Evolutionary conservation across 2,113 vertebrate species (phyloP).

Genomic region (Beaufortia kweichowensis): DNA sequence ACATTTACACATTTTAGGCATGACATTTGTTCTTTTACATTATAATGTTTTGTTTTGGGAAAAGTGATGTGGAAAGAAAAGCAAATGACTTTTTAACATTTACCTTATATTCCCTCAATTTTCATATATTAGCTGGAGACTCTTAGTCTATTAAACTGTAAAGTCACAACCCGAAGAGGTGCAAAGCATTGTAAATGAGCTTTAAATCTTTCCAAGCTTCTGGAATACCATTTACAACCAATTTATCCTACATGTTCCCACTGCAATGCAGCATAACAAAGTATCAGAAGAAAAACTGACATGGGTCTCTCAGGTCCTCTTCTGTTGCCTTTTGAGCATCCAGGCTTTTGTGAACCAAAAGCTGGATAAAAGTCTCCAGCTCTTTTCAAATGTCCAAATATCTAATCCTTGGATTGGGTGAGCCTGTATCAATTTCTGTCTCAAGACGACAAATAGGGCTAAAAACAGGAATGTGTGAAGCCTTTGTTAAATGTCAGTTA

Average conservation of each 20-base stretch:
- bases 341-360: too few species aligned
- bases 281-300: slow-evolving; percentile 2
- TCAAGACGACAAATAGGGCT: too few species aligned
- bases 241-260: background rate
- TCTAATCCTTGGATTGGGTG: too few species aligned
- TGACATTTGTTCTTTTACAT: slow-evolving; percentile 53
- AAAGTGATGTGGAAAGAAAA: slow-evolving; percentile 11
- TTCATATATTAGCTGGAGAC: slow-evolving; percentile 38
- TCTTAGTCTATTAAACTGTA: background rate
- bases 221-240: slow-evolving; percentile 13
- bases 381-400: too few species aligned
- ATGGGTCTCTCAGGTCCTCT: background rate
- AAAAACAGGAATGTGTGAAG: too few species aligned
- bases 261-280: background rate
- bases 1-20: slow-evolving; percentile 48
- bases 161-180: background rate
- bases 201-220: slow-evolving; percentile 1
- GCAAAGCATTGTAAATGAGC: slow-evolving; percentile 38
- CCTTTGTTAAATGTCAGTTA: too few species aligned
- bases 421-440: too few species aligned
- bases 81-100: slow-evolving; percentile 50
- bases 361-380: too few species aligned
- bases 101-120: slow-evolving; percentile 54
- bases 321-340: too few species aligned
- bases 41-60: slow-evolving; percentile 35